Evolutionary conservation across 2,797 vertebrate genomes (phyloP), one percentile per base, ranked within the genome.

Genomic region (Gastrophryne carolinensis): DNA sequence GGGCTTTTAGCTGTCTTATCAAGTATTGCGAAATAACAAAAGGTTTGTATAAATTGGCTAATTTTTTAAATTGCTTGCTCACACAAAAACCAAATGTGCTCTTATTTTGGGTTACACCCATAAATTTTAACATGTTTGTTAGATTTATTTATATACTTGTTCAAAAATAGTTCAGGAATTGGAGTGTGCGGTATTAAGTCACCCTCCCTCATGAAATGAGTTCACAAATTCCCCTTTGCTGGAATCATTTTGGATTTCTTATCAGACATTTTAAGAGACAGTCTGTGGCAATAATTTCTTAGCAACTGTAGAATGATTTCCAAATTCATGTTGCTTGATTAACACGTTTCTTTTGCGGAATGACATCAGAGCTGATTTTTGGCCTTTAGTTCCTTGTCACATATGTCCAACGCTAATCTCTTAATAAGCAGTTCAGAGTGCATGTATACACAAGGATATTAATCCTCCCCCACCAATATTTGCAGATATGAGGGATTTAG

Each of bases 141-240:
- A 50, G 41, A 50, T 41, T 50, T 81, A 70, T 57, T 41, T 50
- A 63, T 72, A 30, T 21, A 11, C 49, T 66, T 27, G 50, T 61
- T 79, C 67, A 70, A 44, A 73, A 68, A 8, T 41, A 50, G 57
- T 64, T 72, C n/a, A 41, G 50, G 54, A 41, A 13, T 53, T 8
- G 27, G 19, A 29, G 1, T 21, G 11, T 63, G 32, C 29, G 17
- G 39, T 44, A 44, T 41, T 19, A 37, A 30, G 49, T 67, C 27
- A 19, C n/a, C 8, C 5, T 53, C 64, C 65, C 65, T 49, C 77
- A 80, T 82, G 65, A 80, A 79, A 19, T 79, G 80, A 81, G 83
- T 80, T 82, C 83, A 83, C 72, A 63, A 79, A 83, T 72, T 84
- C 63, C 80, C 21, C 13, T 79, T 19, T 85, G 79, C 50, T 82